Conservation (phyloP, 2,888 invertebrate species). For the Dexiosoma caninum region DNA sequence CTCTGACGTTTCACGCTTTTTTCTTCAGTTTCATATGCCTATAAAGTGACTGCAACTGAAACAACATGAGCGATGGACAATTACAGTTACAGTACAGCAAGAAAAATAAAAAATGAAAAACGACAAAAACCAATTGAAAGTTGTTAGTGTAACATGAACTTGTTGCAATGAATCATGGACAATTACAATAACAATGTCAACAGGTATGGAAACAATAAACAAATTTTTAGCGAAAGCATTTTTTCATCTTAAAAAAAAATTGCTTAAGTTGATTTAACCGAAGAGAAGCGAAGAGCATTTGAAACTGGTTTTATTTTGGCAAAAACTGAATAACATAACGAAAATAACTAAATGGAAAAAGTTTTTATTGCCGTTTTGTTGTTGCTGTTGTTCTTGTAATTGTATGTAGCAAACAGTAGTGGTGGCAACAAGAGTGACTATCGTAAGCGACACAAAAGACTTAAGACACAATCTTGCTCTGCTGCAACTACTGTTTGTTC, state of each 20-base stretch:
- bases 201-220: constrained; percentile 61
- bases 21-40: no score
- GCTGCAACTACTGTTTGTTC: constrained; percentile 53
- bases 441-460: constrained; percentile 72
- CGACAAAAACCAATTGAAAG: constrained; percentile 59
- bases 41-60: constrained; percentile 14
- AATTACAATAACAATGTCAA: constrained; percentile 49
- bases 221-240: constrained; percentile 63
- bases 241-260: constrained; percentile 17
- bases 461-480: constrained; percentile 66
- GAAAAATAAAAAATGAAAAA: not conserved
- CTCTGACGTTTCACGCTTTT: constrained; percentile 8
- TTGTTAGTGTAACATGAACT: constrained; percentile 77
- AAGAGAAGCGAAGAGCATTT: constrained; percentile 49
- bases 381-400: constrained; percentile 37
- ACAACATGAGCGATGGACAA: constrained; percentile 18
- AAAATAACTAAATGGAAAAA: constrained; percentile 37
- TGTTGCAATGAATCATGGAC: constrained; percentile 64
- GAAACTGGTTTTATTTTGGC: constrained; percentile 61
- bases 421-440: constrained; percentile 65
- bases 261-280: constrained; percentile 10
- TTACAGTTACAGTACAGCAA: constrained; percentile 18
- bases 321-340: constrained; percentile 32
- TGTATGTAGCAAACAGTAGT: constrained; percentile 29
- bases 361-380: not conserved